Conservation (phyloP, 2,888 invertebrate genomes). For the Melanchra persicariae region DNA sequence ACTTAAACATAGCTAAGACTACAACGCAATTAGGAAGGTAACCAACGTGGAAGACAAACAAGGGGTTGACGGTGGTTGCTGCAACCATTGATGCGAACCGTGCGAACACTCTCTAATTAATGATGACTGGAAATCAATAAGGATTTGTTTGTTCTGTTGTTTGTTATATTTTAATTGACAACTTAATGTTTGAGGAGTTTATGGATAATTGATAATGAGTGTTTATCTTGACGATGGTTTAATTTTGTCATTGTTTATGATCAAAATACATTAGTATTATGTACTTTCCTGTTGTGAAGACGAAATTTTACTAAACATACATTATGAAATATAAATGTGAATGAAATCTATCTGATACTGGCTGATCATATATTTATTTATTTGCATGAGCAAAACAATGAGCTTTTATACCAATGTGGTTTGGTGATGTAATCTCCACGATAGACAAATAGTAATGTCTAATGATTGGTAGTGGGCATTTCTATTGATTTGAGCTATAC, state of each 20-base stretch:
- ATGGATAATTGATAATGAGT: neutral
- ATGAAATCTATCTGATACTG: too few relatives aligned
- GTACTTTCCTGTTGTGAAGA: too few relatives aligned
- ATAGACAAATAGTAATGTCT: neutral
- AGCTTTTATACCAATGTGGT: neutral
- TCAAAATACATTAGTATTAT: neutral
- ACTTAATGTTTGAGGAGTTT: neutral
- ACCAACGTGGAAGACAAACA: slow-evolving; percentile 55
- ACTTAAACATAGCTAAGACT: slow-evolving; percentile 26
- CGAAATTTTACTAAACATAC: neutral
- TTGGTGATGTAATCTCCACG: neutral
- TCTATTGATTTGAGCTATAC: neutral
- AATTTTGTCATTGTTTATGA: neutral
- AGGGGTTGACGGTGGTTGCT: slow-evolving; percentile 45
- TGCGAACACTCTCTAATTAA: slow-evolving; percentile 53
- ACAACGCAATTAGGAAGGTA: slow-evolving; percentile 51
- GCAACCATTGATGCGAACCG: slow-evolving; percentile 46
- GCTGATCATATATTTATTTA: neutral
- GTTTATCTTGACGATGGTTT: neutral
- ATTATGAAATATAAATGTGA: too few relatives aligned
- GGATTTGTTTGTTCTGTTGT: slow-evolving; percentile 37
- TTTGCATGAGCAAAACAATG: neutral
- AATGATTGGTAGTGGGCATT: neutral
- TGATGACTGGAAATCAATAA: slow-evolving; percentile 43
- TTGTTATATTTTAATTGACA: slow-evolving; percentile 40